phyloP scores from a whole-genome alignment of 2,797 vertebrate genomes.

The Falco peregrinus region DNA sequence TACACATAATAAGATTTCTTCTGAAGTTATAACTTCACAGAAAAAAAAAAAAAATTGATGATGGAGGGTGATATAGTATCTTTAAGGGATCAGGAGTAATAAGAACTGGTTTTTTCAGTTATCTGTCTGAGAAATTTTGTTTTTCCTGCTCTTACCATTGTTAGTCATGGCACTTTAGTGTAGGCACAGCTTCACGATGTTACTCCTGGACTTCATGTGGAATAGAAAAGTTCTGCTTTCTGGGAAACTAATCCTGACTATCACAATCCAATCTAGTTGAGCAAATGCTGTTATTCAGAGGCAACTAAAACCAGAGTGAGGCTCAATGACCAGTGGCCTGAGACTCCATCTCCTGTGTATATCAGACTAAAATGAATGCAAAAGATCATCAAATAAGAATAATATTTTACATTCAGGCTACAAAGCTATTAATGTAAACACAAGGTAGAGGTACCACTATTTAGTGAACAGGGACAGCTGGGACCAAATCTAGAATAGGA shows the following conservation, averaged over 20 bases:
- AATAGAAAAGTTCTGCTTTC: not conserved
- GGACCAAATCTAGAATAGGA: not conserved
- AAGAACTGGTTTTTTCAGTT: not conserved
- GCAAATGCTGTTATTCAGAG: not conserved
- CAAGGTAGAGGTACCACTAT: not conserved
- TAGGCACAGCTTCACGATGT: not conserved
- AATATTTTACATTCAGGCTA: not conserved
- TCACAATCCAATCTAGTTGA: not conserved
- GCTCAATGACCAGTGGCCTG: not conserved
- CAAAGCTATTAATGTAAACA: not conserved
- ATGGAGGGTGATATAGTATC: not conserved
- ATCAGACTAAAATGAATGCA: not conserved
- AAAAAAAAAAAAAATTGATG: not conserved
- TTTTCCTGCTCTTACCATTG: not conserved
- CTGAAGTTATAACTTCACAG: not conserved
- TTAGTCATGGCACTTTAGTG: not conserved
- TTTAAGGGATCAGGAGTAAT: not conserved
- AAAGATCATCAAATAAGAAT: not conserved
- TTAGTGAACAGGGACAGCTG: not conserved
- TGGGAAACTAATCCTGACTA: not conserved
- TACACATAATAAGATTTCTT: not conserved
- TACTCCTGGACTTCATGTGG: not conserved
- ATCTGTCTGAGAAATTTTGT: not conserved
- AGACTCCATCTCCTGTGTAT: accelerated
- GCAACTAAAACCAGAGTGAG: not conserved